Percentiles rank a stretch among this genome's conserved stretches.
phyloP scores from a whole-genome alignment of 1,140 invertebrate species.

The Aphelenchoides fujianensis region DNA sequence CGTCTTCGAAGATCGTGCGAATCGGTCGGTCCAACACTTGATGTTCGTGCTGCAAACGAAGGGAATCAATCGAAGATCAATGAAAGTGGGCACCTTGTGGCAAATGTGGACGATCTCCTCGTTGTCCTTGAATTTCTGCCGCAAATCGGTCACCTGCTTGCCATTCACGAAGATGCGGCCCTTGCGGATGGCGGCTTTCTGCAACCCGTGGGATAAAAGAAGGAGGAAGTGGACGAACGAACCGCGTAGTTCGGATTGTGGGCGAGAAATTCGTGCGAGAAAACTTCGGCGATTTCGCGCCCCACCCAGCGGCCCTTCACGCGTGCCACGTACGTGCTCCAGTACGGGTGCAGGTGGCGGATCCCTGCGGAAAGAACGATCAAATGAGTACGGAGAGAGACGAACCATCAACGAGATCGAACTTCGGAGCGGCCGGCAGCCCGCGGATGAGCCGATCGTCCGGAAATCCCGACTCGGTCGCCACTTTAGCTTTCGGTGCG shows the following conservation, averaged over 20 bases:
- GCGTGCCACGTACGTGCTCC: slow-evolving; percentile 92
- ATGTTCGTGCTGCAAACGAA: slow-evolving; percentile 60
- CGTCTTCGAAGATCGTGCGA: slow-evolving; percentile 85
- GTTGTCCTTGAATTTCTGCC: slow-evolving; percentile 87
- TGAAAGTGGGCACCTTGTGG: too few relatives aligned
- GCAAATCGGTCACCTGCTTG: slow-evolving; percentile 75
- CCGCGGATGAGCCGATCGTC: slow-evolving; percentile 6
- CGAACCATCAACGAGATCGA: slow-evolving; percentile 30
- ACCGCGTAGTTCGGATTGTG: slow-evolving; percentile 52
- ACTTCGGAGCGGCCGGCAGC: slow-evolving; percentile 11
- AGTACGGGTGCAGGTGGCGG: slow-evolving; percentile 96
- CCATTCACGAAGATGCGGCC: slow-evolving; percentile 92
- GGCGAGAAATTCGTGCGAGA: slow-evolving; percentile 78
- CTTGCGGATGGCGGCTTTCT: slow-evolving; percentile 80
- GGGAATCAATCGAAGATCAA: too few relatives aligned
- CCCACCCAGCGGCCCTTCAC: slow-evolving; percentile 96
- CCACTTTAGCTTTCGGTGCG: too few relatives aligned
- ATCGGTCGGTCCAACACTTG: slow-evolving; percentile 42
- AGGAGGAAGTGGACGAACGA: slow-evolving; percentile 24
- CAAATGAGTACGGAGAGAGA: slow-evolving; percentile 14
- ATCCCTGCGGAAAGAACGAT: slow-evolving; percentile 70
- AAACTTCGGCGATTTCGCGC: slow-evolving; percentile 87
- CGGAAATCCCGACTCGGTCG: too few relatives aligned
- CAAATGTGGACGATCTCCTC: slow-evolving; percentile 86
- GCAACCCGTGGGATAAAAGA: slow-evolving; percentile 40